Base-by-base conservation (phyloP, 1,140 invertebrate genomes). In the Drosophila neocordata region DNA sequence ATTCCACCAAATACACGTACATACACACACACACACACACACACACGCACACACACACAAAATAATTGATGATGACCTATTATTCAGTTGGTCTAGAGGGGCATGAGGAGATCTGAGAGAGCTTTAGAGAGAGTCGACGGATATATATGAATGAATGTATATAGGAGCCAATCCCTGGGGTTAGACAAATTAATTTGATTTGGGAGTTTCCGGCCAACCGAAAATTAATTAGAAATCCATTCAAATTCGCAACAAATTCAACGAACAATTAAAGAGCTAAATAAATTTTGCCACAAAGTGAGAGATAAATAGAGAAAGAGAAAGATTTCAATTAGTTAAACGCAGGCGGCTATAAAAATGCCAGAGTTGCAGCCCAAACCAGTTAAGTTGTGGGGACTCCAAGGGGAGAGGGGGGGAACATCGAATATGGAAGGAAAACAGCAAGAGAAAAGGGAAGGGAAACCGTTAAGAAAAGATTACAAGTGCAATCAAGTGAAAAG, bases 251-350 rank as follows among this genome's bases (percentile, higher is more conserved):
- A 18, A 52, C 37, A 65, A 52, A 56, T 22, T 60, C 41, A 18
- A 15, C 41, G 20, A 31, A 22, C 52, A 53, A 13, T 27, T 24
- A 35, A 44, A 34, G 51, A 59, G 31, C 24, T 62, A 22, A 53
- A 52, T 65, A 9, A 35, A 65, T 56, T 20, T 7, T 34, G 31
- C 18, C 15, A 20, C 11, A 22, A 31, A 53, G 24, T 38, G 55
- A 24, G 31, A 37, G 51, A 52, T 41, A 63, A 37, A 58, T 53
- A 12, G 13, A 53, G 57, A 52, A 57, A 55, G n/a, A 27, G 24
- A 84, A 84, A 75, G 73, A 88, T 88, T 88, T 88, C 83, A 88
- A 88, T 88, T 88, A 88, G 79, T 88, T 88, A 83, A 88, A 70
- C 79, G 76, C 73, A 78, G 68, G 62, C 41, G 82, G 70, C 83